Percentiles rank a stretch among this genome's conserved stretches.
These are phyloP conservation scores for Lepidonotus clava DNA, from an alignment of 2,888 invertebrate species.

Conservation along the genomic window DNA sequence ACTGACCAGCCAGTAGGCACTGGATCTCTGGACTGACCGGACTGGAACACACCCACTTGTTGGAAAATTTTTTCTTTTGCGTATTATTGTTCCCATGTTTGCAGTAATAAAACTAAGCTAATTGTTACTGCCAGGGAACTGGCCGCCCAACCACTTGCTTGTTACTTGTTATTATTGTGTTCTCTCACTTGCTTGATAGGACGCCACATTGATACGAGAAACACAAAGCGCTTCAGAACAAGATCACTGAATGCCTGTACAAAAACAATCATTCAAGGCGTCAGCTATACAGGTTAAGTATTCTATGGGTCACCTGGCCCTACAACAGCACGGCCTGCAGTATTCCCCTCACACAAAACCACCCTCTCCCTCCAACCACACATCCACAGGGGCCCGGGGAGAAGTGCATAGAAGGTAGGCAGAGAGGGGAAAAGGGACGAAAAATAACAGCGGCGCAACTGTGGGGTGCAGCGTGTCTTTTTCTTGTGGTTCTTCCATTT, in stretches of 20 bases:
- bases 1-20: too few relatives aligned
- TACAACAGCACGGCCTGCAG: not conserved
- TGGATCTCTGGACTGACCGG: too few relatives aligned
- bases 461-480: not conserved
- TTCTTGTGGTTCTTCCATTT: not conserved
- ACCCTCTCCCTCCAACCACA: too few relatives aligned
- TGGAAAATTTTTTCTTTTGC: too few relatives aligned
- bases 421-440: not conserved
- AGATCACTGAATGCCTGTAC: not conserved
- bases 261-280: not conserved
- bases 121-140: too few relatives aligned
- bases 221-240: not conserved
- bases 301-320: not conserved
- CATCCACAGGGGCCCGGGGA: not conserved
- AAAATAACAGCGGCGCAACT: not conserved
- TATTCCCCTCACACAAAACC: not conserved
- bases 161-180: too few relatives aligned
- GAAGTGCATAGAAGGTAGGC: not conserved
- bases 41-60: too few relatives aligned
- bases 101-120: too few relatives aligned
- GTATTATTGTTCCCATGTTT: too few relatives aligned
- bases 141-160: too few relatives aligned
- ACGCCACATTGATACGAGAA: too few relatives aligned
- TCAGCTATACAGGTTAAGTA: not conserved
- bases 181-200: too few relatives aligned